These are phyloP conservation scores for Grallaria varia DNA, from an alignment of 2,113 vertebrate genomes.

Conservation along the genomic window DNA sequence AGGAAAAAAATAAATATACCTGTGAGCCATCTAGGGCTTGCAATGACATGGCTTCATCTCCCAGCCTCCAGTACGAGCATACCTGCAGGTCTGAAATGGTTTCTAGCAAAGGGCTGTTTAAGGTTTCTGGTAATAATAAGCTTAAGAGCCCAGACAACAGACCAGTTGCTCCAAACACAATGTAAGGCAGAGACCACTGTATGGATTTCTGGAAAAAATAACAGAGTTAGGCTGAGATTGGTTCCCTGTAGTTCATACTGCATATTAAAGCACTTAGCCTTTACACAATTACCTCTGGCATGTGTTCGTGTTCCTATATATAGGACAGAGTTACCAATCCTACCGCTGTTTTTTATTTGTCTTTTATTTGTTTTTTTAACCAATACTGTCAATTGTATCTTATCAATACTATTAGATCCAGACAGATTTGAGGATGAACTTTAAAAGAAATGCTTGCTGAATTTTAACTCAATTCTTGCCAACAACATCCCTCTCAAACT, in stretches of 20 bases:
- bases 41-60: constrained; percentile 69
- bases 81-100: constrained; percentile 76
- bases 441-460: neutral
- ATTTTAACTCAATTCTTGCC: neutral
- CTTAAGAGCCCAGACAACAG: constrained; percentile 76
- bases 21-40: constrained; percentile 65
- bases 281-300: neutral
- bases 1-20: constrained; percentile 43
- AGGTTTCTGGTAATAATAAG: constrained; percentile 80
- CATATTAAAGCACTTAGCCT: neutral
- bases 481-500: neutral
- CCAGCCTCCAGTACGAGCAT: constrained; percentile 69
- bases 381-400: neutral
- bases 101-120: constrained; percentile 77
- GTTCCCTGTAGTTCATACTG: neutral
- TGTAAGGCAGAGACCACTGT: constrained; percentile 78
- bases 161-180: constrained; percentile 77
- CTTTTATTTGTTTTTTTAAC: neutral
- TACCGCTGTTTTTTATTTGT: neutral
- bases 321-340: neutral
- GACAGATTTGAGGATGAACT: neutral
- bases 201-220: constrained; percentile 65
- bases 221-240: neutral
- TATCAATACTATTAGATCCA: neutral
- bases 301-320: neutral